Evolutionary conservation across 2,113 vertebrate species (phyloP), one percentile per base, ranked within the genome.

Genomic region (Apaloderma vittatum): DNA sequence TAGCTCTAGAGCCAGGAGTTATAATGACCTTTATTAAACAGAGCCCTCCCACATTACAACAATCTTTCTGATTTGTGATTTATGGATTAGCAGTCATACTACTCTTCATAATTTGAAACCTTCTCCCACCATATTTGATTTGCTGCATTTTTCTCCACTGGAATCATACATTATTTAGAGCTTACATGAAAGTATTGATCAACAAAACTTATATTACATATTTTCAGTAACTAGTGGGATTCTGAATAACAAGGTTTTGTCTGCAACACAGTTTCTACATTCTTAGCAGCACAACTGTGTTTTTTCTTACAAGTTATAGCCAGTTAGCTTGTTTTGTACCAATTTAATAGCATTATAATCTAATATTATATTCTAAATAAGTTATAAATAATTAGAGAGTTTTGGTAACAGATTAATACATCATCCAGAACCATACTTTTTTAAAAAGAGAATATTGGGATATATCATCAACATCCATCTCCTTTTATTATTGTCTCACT

Each of bases 1-100:
- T 95, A 98, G 98, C 97, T 97, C 94, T 94, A 94, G 95, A 98
- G 97, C 96, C 91, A 97, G 97, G 93, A 97, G 97, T 98, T 98
- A 97, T 97, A 98, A 98, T 97, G 97, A 98, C 98, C 96, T 97
- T 98, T 98, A 98, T 98, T 98, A 97, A 95, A 97, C 95, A 98
- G 97, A 97, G 90, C 93, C 97, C 97, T 97, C 97, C 96, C 94
- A 97, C 95, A 96, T 97, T 95, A 95, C 94, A 96, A 79, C 96
- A 94, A 94, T 94, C 84, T 97, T 97, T 98, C 94, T 45, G 80
- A 97, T 98, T 98, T 97, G 93, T 97, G 97, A 97, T 97, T 97
- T 98, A 96, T 97, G 95, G 96, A 98, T 97, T 97, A 95, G 81
- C 91, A 97, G 87, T 94, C 92, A 88, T 68, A 59, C 81, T 87